These are phyloP conservation scores for Notothenia rossii DNA, from an alignment of 2,113 vertebrate species.

Conservation along the genomic window DNA sequence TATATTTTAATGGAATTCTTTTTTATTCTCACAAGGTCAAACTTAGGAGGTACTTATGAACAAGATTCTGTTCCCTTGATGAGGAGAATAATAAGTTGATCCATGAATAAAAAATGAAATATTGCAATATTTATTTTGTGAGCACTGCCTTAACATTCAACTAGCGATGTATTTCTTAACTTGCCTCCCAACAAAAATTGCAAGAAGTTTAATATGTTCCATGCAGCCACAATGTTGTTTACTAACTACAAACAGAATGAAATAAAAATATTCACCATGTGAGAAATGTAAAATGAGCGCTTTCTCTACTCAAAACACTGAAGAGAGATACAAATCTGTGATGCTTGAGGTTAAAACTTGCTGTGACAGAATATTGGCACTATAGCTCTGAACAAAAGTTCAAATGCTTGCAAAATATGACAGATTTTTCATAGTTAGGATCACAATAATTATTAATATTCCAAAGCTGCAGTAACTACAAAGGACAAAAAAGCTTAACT, in stretches of 20 bases:
- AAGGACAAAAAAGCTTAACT: background rate
- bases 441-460: too few species aligned
- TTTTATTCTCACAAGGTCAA: slow-evolving; percentile 63
- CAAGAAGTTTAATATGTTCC: slow-evolving; percentile 52
- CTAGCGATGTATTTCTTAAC: slow-evolving; percentile 18
- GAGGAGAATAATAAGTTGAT: slow-evolving; percentile 44
- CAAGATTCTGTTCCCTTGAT: slow-evolving; percentile 43
- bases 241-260: slow-evolving; percentile 38
- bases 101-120: slow-evolving; percentile 62
- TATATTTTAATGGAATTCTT: slow-evolving; percentile 63
- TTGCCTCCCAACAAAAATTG: slow-evolving; percentile 22
- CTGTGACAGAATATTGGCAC: slow-evolving; percentile 8
- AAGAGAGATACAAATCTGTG: slow-evolving; percentile 22
- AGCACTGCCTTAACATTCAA: slow-evolving; percentile 44
- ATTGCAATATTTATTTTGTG: slow-evolving; percentile 39
- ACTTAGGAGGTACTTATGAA: slow-evolving; percentile 41
- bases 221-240: slow-evolving; percentile 51
- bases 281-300: slow-evolving; percentile 34
- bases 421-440: background rate
- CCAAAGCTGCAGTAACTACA: background rate
- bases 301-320: slow-evolving; percentile 18
- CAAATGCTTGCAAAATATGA: background rate
- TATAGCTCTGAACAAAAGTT: background rate
- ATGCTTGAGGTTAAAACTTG: slow-evolving; percentile 13
- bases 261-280: slow-evolving; percentile 49